Conservation (phyloP, 2,888 invertebrate genomes). For the Thymelicus sylvestris region DNA sequence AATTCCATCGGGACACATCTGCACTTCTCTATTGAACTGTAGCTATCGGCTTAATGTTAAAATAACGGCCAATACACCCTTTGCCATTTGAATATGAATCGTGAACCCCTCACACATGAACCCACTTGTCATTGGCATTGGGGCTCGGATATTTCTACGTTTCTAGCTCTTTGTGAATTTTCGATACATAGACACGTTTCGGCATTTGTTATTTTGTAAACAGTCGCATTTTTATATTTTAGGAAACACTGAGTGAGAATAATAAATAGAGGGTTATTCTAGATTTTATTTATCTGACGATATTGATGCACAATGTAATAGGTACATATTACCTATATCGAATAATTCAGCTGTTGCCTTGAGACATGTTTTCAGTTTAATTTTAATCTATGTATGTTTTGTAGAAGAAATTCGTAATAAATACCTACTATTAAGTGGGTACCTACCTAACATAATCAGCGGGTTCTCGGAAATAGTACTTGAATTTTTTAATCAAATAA, state of each 20-base stretch:
- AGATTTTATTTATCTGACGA: not conserved
- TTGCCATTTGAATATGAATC: conserved; percentile 23
- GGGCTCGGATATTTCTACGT: not conserved
- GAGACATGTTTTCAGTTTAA: no score
- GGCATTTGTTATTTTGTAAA: not conserved
- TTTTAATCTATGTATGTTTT: no score
- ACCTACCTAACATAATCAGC: no score
- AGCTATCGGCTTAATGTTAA: conserved; percentile 11
- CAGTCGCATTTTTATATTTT: not conserved
- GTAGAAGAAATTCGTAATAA: no score
- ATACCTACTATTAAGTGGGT: no score
- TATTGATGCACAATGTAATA: no score
- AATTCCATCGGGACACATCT: conserved; percentile 22
- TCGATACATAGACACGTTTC: conserved; percentile 6
- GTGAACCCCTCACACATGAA: conserved; percentile 17
- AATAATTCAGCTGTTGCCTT: no score
- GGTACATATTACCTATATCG: no score
- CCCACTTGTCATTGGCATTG: conserved; percentile 13
- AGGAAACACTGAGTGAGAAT: not conserved
- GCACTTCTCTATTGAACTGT: conserved; percentile 13
- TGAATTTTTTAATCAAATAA: no score
- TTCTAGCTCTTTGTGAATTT: conserved; percentile 15
- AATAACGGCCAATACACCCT: conserved; percentile 16
- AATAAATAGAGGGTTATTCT: not conserved
- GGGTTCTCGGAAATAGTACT: no score